A percentile compares a stretch with the other conserved stretches of the same genome.
phyloP scores from a whole-genome alignment of 2,888 invertebrate genomes.

The Tetheella fluctuosa region DNA sequence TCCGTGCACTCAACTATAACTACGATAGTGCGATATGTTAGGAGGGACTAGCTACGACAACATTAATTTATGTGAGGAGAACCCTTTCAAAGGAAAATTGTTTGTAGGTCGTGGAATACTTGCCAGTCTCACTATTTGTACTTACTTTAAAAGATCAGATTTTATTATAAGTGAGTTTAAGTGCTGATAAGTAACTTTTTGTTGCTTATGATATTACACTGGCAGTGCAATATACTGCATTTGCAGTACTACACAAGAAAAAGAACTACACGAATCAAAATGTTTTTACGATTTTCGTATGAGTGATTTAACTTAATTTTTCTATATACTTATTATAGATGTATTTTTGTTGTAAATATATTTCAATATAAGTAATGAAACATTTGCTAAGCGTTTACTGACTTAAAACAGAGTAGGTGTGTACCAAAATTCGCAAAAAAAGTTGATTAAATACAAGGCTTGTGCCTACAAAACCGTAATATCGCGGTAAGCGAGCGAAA shows the following conservation, averaged over 20 bases:
- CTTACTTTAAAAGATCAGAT: background rate
- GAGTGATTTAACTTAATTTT: background rate
- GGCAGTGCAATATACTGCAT: no score
- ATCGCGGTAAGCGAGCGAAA: background rate
- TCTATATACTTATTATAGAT: no score
- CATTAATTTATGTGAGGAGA: conserved; percentile 39
- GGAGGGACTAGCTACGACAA: conserved; percentile 32
- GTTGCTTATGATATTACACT: no score
- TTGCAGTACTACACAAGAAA: no score
- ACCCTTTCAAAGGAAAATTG: conserved; percentile 20
- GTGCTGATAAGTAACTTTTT: no score
- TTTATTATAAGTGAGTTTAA: no score
- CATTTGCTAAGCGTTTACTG: background rate
- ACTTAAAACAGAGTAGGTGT: conserved; percentile 5
- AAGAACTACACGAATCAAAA: background rate
- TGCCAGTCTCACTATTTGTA: background rate
- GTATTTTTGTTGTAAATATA: no score
- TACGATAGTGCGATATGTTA: conserved; percentile 32
- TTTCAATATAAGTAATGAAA: no score
- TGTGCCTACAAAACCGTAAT: conserved; percentile 4
- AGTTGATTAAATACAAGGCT: background rate
- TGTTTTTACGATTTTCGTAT: background rate
- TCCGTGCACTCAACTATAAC: conserved; percentile 33
- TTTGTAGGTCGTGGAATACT: conserved; percentile 20
- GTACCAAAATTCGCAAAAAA: conserved; percentile 4